These are phyloP conservation scores for Haliaeetus leucogaster DNA, from an alignment of 2,113 vertebrate species.

Conservation along the genomic window DNA sequence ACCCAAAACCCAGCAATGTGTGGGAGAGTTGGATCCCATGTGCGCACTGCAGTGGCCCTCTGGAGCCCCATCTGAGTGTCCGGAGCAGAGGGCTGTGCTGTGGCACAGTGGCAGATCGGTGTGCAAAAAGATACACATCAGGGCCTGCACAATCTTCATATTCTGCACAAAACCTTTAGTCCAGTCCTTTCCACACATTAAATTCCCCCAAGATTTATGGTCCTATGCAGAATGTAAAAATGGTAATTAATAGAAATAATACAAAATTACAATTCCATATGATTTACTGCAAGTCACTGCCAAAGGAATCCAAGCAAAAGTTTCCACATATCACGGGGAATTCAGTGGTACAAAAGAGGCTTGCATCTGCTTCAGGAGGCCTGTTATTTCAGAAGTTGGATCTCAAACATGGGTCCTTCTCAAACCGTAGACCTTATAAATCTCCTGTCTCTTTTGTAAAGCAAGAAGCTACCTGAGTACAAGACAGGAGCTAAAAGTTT, in stretches of 20 bases:
- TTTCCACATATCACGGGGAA: rapidly evolving
- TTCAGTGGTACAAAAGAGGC: not conserved
- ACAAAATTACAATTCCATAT: not conserved
- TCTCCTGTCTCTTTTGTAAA: not conserved
- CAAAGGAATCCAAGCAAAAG: not conserved
- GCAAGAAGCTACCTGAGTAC: not conserved
- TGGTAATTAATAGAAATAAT: not conserved
- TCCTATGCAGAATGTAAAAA: not conserved
- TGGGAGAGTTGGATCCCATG: not conserved
- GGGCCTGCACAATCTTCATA: not conserved
- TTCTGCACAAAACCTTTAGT: not conserved
- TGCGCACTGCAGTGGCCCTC: rapidly evolving
- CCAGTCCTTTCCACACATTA: rapidly evolving
- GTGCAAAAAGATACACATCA: not conserved
- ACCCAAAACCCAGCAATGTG: not conserved
- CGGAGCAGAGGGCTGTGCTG: not conserved
- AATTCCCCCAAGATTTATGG: not conserved
- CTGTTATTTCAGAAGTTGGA: not conserved
- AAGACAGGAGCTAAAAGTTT: not conserved
- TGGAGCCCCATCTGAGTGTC: rapidly evolving
- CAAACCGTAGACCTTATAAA: not conserved
- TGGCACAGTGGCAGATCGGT: not conserved
- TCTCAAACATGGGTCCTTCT: not conserved
- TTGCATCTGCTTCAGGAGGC: not conserved
- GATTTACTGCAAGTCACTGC: not conserved